Conservation (phyloP, 2,888 invertebrate species). For the Girardia tigrina region DNA sequence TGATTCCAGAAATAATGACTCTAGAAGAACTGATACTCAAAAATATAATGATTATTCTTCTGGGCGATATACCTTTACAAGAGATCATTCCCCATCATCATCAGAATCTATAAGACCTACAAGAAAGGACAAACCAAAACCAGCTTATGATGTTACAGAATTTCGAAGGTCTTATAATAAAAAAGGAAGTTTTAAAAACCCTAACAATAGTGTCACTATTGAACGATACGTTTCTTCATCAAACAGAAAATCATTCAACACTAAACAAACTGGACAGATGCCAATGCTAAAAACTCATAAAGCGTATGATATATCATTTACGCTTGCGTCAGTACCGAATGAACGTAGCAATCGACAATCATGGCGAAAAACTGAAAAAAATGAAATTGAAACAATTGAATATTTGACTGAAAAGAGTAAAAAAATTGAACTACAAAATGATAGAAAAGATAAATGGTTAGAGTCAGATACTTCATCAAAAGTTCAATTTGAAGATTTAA, state of each 20-base stretch:
- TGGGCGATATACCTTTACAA: no score
- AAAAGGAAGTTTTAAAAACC: background rate
- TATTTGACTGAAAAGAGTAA: background rate
- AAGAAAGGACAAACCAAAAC: background rate
- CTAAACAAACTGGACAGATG: background rate
- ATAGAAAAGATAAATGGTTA: background rate
- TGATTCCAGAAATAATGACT: background rate
- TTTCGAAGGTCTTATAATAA: background rate
- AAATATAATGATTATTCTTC: background rate
- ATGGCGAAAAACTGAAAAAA: no score
- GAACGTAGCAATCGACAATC: no score
- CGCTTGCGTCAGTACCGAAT: no score
- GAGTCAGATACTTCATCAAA: background rate
- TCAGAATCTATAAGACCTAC: background rate
- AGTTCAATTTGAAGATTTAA: conserved; percentile 6
- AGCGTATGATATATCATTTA: background rate
- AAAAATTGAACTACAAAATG: background rate
- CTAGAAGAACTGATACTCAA: background rate
- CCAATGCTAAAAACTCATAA: background rate
- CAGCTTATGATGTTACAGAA: background rate
- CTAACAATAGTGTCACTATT: background rate
- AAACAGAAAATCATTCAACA: background rate
- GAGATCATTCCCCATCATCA: background rate
- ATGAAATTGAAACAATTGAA: background rate
- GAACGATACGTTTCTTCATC: background rate